phyloP scores from a whole-genome alignment of 2,888 invertebrate species.

The Dicranocentrus wangi region DNA sequence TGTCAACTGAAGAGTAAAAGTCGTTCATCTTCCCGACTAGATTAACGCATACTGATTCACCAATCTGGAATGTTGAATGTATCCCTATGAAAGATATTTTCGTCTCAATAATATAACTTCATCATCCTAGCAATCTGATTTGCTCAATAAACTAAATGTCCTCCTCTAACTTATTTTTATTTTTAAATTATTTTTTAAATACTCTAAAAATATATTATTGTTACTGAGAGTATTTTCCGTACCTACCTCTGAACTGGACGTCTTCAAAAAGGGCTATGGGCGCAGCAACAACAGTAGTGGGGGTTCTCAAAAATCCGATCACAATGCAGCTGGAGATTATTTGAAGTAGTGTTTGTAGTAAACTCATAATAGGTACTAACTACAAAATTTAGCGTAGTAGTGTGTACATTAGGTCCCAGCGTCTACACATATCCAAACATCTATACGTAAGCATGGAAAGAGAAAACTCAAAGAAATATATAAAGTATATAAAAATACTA shows the following conservation, averaged over 20 bases:
- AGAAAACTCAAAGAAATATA: too few species aligned
- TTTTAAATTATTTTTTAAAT: too few species aligned
- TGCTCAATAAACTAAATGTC: too few species aligned
- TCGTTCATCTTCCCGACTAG: slow-evolving; percentile 63
- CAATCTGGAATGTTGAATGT: slow-evolving; percentile 36
- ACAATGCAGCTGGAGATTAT: slow-evolving; percentile 21
- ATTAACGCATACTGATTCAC: slow-evolving; percentile 58
- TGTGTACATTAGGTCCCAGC: background rate
- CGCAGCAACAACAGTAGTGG: slow-evolving; percentile 29
- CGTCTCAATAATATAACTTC: background rate
- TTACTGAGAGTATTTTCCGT: background rate
- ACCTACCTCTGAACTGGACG: slow-evolving; percentile 56
- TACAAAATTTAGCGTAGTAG: slow-evolving; percentile 34
- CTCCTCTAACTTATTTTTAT: too few species aligned
- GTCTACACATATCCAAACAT: too few species aligned
- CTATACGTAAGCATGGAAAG: too few species aligned
- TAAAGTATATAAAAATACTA: too few species aligned
- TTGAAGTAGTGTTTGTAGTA: slow-evolving; percentile 20
- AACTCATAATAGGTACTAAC: slow-evolving; percentile 43
- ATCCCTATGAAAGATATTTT: slow-evolving; percentile 43
- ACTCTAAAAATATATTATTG: too few species aligned
- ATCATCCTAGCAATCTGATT: too few species aligned
- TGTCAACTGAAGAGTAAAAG: slow-evolving; percentile 63
- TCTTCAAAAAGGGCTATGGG: slow-evolving; percentile 65
- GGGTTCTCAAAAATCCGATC: slow-evolving; percentile 20